Conservation (phyloP, 2,797 vertebrate genomes). For the Anguilla marmorata region DNA sequence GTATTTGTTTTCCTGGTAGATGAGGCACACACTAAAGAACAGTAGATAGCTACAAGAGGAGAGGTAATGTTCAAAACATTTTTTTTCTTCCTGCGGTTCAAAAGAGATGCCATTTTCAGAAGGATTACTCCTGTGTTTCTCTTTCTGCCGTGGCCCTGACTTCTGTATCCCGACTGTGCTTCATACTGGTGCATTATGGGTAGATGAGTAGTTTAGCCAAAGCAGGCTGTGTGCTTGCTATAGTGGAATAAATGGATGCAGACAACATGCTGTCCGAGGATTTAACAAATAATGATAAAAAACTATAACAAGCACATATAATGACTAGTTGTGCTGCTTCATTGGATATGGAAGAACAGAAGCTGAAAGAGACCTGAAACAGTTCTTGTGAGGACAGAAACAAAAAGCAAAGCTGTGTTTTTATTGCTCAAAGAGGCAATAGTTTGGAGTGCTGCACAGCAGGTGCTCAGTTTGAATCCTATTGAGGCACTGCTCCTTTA, state of each 20-base stretch:
- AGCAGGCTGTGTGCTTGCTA: background rate
- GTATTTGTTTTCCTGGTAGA: background rate
- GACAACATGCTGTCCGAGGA: background rate
- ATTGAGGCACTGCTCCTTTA: background rate
- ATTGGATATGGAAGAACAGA: background rate
- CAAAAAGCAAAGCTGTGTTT: background rate
- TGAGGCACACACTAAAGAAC: background rate
- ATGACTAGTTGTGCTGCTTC: background rate
- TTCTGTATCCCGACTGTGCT: background rate
- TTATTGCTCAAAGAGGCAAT: background rate
- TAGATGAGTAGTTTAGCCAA: background rate
- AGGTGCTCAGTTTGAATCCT: background rate
- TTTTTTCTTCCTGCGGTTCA: background rate
- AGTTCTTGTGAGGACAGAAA: background rate
- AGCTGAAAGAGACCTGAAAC: background rate
- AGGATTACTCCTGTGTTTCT: background rate
- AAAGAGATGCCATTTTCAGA: background rate
- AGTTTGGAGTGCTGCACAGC: background rate
- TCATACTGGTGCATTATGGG: background rate
- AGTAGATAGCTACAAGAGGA: background rate
- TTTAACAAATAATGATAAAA: background rate
- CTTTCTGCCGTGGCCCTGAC: background rate
- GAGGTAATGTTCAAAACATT: background rate
- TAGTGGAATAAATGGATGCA: background rate
- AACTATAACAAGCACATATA: background rate